Evolutionary conservation across 2,113 vertebrate genomes (phyloP).

Genomic region (Kryptolebias marmoratus): DNA sequence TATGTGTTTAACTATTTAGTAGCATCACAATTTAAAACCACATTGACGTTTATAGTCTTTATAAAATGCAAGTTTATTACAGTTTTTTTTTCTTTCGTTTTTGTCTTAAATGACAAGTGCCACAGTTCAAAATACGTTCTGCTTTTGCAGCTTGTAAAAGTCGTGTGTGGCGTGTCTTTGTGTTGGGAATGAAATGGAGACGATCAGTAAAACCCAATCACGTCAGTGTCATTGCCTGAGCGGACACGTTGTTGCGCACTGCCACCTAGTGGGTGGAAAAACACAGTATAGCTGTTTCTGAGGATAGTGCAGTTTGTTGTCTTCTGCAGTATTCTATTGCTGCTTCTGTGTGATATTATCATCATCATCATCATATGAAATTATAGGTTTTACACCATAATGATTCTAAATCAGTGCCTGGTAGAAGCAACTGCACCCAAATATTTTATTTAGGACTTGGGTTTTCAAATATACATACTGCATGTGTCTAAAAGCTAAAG

Average conservation of each 20-base stretch:
- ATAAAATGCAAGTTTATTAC: too few species aligned
- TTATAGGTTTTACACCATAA: too few species aligned
- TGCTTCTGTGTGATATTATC: too few species aligned
- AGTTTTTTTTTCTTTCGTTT: background rate
- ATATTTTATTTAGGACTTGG: too few species aligned
- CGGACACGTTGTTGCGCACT: slow-evolving; percentile 25
- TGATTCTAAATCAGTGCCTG: too few species aligned
- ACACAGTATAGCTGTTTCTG: background rate
- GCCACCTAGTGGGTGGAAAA: slow-evolving; percentile 56
- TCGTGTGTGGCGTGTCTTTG: slow-evolving; percentile 3
- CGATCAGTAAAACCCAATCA: slow-evolving; percentile 15
- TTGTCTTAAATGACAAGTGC: fast-evolving
- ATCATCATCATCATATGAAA: too few species aligned
- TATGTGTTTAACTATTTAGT: too few species aligned
- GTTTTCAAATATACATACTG: background rate
- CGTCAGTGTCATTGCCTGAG: slow-evolving; percentile 10
- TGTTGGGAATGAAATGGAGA: slow-evolving; percentile 22
- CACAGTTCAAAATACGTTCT: fast-evolving
- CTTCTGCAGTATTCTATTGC: too few species aligned
- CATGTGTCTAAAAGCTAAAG: background rate
- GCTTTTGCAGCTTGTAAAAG: background rate
- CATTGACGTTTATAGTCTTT: background rate
- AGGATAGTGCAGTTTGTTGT: background rate
- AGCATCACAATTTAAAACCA: background rate
- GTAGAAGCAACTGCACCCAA: too few species aligned